Evolutionary conservation across 1,140 invertebrate species (phyloP), one percentile per base, ranked within the genome.

Genomic region (Drosophila sp.): DNA sequence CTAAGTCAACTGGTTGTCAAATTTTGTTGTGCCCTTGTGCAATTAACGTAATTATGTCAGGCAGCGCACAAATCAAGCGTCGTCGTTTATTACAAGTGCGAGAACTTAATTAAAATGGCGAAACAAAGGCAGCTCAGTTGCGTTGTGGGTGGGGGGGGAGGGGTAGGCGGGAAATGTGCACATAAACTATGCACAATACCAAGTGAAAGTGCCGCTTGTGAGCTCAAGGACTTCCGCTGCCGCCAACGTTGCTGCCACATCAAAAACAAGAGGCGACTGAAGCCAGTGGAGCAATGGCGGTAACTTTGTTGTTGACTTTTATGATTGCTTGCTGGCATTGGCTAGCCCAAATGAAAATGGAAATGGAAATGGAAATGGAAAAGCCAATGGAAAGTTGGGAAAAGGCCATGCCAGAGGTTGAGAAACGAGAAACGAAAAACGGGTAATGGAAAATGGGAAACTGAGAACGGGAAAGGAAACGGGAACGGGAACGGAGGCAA

Each of bases 41-140:
- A 82, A 87, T 87, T 87, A 87, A 78, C 82, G 81, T 87, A 87
- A 87, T 87, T 73, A 87, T 78, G 70, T 48, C 66, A 54, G 57
- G 54, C 53, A 63, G 54, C 54, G 75, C 84, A 76, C 75, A 87
- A 86, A 86, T 87, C 82, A 86, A 81, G 81, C 82, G 36, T 64
- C 77, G 81, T 87, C 81, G 81, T 86, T 87, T 87, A 87, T 87
- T 78, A 87, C 82, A 87, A 87, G 82, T 87, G 79, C 83, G 78
- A 87, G 82, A 87, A 87, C 82, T 87, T 87, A 87, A 87, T 87
- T 87, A 87, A 87, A 87, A 87, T 72, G 76, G 75, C 83, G 51
- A 87, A 87, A 86, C 82, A 87, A 82, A 89, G 76, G 66, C 67
- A 50, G 61, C 41, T 43, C 36, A 27, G n/a, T 13, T 4, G 9